Percentiles rank a stretch among this genome's conserved stretches.
phyloP scores from a whole-genome alignment of 2,797 vertebrate genomes.

The Microctenopoma stevenorrisi region DNA sequence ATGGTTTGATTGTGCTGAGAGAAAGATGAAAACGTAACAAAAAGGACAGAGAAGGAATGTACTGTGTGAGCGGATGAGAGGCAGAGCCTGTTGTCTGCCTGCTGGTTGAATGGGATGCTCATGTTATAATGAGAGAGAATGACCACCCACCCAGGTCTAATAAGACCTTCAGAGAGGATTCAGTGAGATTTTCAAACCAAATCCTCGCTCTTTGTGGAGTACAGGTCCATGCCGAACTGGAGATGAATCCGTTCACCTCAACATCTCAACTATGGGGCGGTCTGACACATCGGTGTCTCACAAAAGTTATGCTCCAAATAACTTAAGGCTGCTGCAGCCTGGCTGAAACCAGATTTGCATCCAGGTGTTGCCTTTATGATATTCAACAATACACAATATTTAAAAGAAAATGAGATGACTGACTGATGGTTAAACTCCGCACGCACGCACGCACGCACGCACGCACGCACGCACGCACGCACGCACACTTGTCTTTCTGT shows the following conservation, averaged over 20 bases:
- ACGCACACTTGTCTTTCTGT: too few species aligned
- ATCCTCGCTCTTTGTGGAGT: constrained; percentile 61
- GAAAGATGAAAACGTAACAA: constrained; percentile 50
- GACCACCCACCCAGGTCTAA: constrained; percentile 57
- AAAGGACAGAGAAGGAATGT: constrained; percentile 41
- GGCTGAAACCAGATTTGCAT: constrained; percentile 25
- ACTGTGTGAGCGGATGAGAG: constrained; percentile 58
- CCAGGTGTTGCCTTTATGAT: constrained; percentile 17
- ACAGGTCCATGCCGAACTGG: constrained; percentile 56
- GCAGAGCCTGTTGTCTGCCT: constrained; percentile 40
- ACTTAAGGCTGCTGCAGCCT: constrained; percentile 22
- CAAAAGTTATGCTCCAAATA: constrained; percentile 45
- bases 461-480: too few species aligned
- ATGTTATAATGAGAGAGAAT: constrained; percentile 65
- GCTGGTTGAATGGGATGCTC: constrained; percentile 49
- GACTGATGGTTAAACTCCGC: background rate
- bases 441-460: too few species aligned
- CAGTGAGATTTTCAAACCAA: constrained; percentile 56
- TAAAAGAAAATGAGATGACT: constrained; percentile 17
- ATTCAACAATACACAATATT: constrained; percentile 6
- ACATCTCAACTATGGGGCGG: constrained; percentile 41
- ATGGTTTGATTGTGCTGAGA: constrained; percentile 50
- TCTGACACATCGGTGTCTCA: constrained; percentile 29
- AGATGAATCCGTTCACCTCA: constrained; percentile 45
- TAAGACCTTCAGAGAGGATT: constrained; percentile 70